These are phyloP conservation scores for Sebastes cheni DNA, from an alignment of 2,797 vertebrate genomes.

Conservation along the genomic window DNA sequence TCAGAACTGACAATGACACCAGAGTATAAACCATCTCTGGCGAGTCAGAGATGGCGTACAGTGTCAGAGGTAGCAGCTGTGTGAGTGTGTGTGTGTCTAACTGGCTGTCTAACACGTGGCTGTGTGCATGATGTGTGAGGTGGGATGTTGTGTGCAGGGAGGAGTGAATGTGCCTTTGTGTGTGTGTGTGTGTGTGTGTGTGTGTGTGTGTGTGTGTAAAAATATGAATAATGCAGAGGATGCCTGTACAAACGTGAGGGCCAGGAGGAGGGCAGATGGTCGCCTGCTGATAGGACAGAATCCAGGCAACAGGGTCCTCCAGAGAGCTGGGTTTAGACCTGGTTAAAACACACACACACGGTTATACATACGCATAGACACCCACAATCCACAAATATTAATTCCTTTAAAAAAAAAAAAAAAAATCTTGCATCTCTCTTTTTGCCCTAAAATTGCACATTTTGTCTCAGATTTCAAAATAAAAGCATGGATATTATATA, in stretches of 20 bases:
- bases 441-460: background rate
- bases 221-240: conserved; percentile 76
- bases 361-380: background rate
- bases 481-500: background rate
- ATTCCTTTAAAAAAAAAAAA: background rate
- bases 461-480: background rate
- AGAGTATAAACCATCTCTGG: conserved; percentile 39
- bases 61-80: conserved; percentile 37
- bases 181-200: conserved; percentile 17
- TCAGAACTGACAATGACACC: conserved; percentile 56
- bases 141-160: conserved; percentile 21
- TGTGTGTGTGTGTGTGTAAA: conserved; percentile 19
- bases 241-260: conserved; percentile 62
- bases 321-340: conserved; percentile 64
- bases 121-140: conserved; percentile 43
- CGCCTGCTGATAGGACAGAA: conserved; percentile 71
- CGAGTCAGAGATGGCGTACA: conserved; percentile 55
- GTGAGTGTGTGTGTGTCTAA: conserved; percentile 19
- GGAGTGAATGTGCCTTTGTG: conserved; percentile 21
- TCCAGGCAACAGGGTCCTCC: conserved; percentile 68
- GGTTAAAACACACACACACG: conserved; percentile 7
- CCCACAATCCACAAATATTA: conserved; percentile 1
- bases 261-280: conserved; percentile 75
- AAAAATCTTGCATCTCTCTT: background rate
- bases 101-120: conserved; percentile 33